Base-by-base conservation (phyloP, 2,797 vertebrate genomes). In the Melanotaenia boesemani region DNA sequence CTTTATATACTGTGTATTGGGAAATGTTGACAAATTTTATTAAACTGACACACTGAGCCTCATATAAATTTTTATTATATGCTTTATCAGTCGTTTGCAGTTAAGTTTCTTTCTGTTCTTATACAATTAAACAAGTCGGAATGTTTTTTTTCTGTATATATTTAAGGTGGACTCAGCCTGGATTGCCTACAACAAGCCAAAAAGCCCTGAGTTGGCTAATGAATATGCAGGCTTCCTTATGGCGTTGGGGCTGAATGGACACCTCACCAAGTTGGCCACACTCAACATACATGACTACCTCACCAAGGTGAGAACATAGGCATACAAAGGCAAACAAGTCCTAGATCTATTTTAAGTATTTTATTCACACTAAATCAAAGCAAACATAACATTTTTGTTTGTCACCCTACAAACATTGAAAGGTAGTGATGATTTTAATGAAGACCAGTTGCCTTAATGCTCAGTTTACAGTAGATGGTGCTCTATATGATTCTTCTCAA, bases 181-280 rank as follows among this genome's bases (percentile, higher is more conserved):
- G 98, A 99, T 99, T 4, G 96, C 97, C 68, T 99, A 99, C 91
- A 99, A 99, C 92, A 98, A 98, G 77, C 97, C 97, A 67, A 99
- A 99, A 91, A 97, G 96, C 22, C 96, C 97, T 0, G 97, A 99
- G 76, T 89, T 99, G 60, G 97, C 97, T 24, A 98, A 99, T n/a
- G 98, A 99, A 59, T 99, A 99, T 0, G 97, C 98, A 0, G 98
- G 98, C 28, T 98, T 99, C 88, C 97, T 99, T 7, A 99, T 99
- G 98, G 97, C 98, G 0, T 90, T 99, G 67, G 98, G 98, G 16
- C 95, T 99, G 63, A 99, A 97, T 0, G 98, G 98, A 10, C 98
- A 99, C 76, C 97, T 99, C 74, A 99, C 97, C 55, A 99, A 99
- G 80, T 93, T 99, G 84, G 97, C 97, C 54, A 99, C 97, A 0